phyloP scores from a whole-genome alignment of 2,113 vertebrate genomes.

The Gallinago media region DNA sequence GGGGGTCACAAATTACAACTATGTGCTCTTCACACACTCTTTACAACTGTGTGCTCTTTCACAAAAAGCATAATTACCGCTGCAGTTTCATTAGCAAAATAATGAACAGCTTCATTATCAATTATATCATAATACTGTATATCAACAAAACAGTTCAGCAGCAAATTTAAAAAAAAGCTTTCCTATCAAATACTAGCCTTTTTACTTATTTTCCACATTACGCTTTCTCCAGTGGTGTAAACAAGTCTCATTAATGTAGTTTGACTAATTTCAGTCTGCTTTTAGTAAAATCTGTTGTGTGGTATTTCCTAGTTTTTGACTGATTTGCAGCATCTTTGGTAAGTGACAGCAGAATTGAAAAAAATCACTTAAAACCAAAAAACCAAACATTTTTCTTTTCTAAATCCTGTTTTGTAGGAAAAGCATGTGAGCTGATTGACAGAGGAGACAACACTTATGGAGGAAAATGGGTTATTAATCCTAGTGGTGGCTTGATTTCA shows the following conservation, averaged over 20 bases:
- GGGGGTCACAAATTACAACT: background rate
- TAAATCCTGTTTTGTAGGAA: conserved; percentile 76
- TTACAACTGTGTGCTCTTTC: background rate
- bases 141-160: background rate
- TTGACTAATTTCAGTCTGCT: background rate
- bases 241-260: background rate
- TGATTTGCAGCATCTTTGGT: background rate
- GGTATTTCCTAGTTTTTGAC: background rate
- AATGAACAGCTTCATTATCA: background rate
- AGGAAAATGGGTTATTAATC: conserved; percentile 96
- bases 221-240: background rate
- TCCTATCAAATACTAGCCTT: background rate
- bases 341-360: background rate
- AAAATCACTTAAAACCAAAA: background rate
- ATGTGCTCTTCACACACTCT: no score
- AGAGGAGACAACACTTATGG: conserved; percentile 96
- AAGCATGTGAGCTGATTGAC: conserved; percentile 91
- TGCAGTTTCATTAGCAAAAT: background rate
- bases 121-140: background rate
- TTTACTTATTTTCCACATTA: background rate
- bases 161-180: background rate
- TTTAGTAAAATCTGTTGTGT: background rate
- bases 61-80: background rate
- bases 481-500: conserved; percentile 96
- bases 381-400: background rate